phyloP scores from a whole-genome alignment of 2,113 vertebrate species.

The Romanogobio albipinnatus region DNA sequence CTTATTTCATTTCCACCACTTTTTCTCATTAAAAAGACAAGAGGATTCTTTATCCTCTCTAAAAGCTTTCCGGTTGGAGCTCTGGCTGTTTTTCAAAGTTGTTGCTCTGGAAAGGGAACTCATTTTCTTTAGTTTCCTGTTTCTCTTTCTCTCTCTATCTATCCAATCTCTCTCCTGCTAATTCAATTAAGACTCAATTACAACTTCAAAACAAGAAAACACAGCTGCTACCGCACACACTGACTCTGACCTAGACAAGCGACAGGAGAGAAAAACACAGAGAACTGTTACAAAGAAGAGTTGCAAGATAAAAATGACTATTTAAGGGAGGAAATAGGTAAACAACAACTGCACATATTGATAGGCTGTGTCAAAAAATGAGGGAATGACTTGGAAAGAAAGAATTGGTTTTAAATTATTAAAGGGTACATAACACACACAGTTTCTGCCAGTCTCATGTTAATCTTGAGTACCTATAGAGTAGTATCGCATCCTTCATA shows the following conservation, averaged over 20 bases:
- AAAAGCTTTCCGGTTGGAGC: conserved; percentile 60
- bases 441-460: too few relatives aligned
- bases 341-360: neutral
- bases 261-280: neutral
- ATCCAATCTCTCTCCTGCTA: conserved; percentile 74
- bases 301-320: neutral
- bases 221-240: conserved; percentile 52
- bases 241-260: conserved; percentile 47
- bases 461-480: too few relatives aligned
- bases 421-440: too few relatives aligned
- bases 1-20: conserved; percentile 17
- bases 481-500: too few relatives aligned
- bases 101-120: conserved; percentile 63
- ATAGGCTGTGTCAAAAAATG: neutral
- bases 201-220: conserved; percentile 71
- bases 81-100: conserved; percentile 56
- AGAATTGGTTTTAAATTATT: neutral
- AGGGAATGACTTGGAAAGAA: neutral
- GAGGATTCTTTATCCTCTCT: conserved; percentile 58
- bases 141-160: conserved; percentile 58
- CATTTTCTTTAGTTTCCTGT: conserved; percentile 47
- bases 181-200: conserved; percentile 89
- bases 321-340: conserved; percentile 5
- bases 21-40: conserved; percentile 62
- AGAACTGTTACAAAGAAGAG: neutral